phyloP scores from a whole-genome alignment of 2,797 vertebrate genomes.

The Sparus aurata region DNA sequence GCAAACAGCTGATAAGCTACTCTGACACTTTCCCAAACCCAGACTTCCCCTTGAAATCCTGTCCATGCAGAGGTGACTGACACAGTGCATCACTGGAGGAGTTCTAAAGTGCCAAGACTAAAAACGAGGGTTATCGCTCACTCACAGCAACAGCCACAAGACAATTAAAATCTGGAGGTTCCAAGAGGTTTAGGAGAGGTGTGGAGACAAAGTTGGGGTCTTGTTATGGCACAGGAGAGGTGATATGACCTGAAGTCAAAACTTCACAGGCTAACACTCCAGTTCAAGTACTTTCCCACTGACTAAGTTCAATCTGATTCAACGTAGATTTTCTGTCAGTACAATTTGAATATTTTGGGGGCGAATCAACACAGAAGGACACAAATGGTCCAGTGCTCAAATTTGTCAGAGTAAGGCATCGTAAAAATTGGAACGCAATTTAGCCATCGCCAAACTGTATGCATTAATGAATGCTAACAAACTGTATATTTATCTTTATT shows the following conservation, averaged over 20 bases:
- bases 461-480: too few relatives aligned
- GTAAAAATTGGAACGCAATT: too few relatives aligned
- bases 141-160: not conserved
- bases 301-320: not conserved
- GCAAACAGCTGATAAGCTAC: conserved; percentile 20
- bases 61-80: not conserved
- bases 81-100: not conserved
- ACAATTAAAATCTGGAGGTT: not conserved
- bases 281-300: not conserved
- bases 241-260: not conserved
- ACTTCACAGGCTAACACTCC: not conserved
- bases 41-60: conserved; percentile 2
- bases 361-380: not conserved
- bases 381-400: too few relatives aligned
- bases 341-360: not conserved
- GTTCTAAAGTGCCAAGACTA: not conserved
- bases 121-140: conserved; percentile 1
- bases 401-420: too few relatives aligned
- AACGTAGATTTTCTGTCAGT: not conserved
- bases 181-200: not conserved
- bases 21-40: not conserved
- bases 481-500: not conserved
- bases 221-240: not conserved
- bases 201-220: not conserved
- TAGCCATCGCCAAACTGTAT: too few relatives aligned